Evolutionary conservation across 2,113 vertebrate genomes (phyloP).

Genomic region (Pterocles orientalis): DNA sequence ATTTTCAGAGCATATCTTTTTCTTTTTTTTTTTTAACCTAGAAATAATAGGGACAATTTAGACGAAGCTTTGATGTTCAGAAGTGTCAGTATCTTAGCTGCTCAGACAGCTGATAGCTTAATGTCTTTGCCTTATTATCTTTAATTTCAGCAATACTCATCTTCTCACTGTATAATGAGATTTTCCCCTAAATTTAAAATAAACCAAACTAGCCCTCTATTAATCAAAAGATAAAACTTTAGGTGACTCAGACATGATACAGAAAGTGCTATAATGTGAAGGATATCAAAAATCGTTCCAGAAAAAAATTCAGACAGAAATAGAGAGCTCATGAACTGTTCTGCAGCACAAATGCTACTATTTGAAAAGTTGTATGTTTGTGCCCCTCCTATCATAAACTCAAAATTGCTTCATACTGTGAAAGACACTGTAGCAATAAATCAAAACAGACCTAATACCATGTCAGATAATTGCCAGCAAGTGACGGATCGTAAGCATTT

Average conservation of each 20-base stretch:
- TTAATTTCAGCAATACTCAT: conserved; percentile 39
- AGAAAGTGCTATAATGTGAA: not conserved
- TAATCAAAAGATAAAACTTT: not conserved
- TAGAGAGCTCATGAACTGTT: not conserved
- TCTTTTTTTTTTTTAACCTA: not conserved
- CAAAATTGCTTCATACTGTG: not conserved
- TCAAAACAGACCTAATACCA: not conserved
- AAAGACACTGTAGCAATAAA: not conserved
- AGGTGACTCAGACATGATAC: not conserved
- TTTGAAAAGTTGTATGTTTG: not conserved
- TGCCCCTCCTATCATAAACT: not conserved
- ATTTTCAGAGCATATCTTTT: not conserved
- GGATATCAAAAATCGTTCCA: not conserved
- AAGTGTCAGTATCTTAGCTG: conserved; percentile 30
- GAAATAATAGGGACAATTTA: conserved; percentile 33
- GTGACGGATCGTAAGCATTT: not conserved
- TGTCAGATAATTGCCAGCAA: not conserved
- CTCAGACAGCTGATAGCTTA: conserved; percentile 48
- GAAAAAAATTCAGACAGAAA: not conserved
- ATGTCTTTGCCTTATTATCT: conserved; percentile 41
- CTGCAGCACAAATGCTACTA: not conserved
- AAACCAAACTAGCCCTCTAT: not conserved
- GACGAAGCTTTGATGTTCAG: conserved; percentile 45
- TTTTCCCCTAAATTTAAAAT: not conserved
- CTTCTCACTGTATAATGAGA: conserved; percentile 25